A percentile compares a stretch with the other conserved stretches of the same genome.
phyloP scores from a whole-genome alignment of 2,888 invertebrate species.

The Ischnura elegans region DNA sequence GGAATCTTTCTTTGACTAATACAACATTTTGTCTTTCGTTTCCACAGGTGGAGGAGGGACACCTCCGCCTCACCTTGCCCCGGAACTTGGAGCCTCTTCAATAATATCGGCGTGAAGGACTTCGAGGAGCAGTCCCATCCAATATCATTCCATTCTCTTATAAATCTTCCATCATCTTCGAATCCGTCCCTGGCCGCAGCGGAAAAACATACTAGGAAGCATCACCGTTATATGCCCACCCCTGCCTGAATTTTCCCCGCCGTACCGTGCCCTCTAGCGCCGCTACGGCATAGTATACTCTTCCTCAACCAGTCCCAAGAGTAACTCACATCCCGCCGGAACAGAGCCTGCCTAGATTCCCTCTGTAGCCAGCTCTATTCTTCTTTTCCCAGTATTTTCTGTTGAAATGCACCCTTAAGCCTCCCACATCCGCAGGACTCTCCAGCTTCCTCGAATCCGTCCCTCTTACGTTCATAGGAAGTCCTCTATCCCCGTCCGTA shows the following conservation, averaged over 20 bases:
- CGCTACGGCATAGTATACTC: too few relatives aligned
- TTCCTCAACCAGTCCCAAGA: neutral
- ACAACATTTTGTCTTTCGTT: neutral
- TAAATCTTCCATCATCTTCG: neutral
- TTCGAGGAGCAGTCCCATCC: neutral
- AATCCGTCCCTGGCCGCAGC: neutral
- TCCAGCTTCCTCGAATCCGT: neutral
- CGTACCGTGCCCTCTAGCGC: neutral
- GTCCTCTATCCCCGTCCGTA: neutral
- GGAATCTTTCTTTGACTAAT: too few relatives aligned
- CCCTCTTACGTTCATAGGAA: neutral
- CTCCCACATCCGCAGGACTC: too few relatives aligned
- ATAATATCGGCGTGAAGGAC: neutral
- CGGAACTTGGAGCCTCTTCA: neutral
- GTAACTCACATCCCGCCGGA: neutral
- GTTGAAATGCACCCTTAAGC: too few relatives aligned
- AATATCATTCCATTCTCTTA: neutral
- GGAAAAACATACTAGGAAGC: neutral
- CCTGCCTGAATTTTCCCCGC: neutral
- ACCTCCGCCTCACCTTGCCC: neutral
- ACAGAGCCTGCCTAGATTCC: neutral
- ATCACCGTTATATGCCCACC: neutral
- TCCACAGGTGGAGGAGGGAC: neutral
- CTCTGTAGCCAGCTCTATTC: too few relatives aligned
- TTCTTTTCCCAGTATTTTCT: too few relatives aligned